Conservation (phyloP, 2,113 vertebrate species). For the Smithornis capensis region DNA sequence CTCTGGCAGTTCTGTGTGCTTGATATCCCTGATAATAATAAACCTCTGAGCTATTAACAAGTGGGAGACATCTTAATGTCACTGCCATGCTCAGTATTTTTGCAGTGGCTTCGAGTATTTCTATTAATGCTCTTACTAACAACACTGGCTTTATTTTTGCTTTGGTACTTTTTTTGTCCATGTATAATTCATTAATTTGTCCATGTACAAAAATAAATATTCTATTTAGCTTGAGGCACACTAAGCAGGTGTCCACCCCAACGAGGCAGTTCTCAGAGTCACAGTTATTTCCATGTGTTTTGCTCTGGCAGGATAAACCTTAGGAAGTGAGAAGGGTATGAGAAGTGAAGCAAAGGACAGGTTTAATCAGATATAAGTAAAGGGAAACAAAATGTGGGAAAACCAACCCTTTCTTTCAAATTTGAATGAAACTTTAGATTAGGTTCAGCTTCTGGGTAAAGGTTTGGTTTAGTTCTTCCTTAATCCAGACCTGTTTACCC, state of each 20-base stretch:
- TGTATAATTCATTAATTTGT: background rate
- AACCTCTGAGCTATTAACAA: background rate
- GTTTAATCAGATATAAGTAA: background rate
- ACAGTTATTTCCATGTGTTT: background rate
- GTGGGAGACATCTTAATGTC: background rate
- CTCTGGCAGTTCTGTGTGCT: background rate
- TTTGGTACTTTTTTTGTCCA: background rate
- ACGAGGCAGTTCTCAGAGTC: background rate
- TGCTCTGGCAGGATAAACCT: background rate
- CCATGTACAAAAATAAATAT: background rate
- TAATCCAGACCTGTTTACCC: slow-evolving; percentile 29
- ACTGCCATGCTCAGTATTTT: background rate
- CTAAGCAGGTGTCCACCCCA: background rate
- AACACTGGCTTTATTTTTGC: background rate
- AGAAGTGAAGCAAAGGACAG: background rate
- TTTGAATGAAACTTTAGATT: background rate
- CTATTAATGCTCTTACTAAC: background rate
- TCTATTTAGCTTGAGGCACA: background rate
- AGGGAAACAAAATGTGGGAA: background rate
- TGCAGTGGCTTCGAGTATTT: background rate
- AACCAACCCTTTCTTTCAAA: background rate
- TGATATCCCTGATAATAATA: background rate
- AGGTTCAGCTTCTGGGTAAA: slow-evolving; percentile 12
- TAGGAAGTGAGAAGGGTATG: background rate
- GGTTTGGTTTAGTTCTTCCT: slow-evolving; percentile 35